Evolutionary conservation across 2,888 invertebrate species (phyloP).

Genomic region (Macaria notata): DNA sequence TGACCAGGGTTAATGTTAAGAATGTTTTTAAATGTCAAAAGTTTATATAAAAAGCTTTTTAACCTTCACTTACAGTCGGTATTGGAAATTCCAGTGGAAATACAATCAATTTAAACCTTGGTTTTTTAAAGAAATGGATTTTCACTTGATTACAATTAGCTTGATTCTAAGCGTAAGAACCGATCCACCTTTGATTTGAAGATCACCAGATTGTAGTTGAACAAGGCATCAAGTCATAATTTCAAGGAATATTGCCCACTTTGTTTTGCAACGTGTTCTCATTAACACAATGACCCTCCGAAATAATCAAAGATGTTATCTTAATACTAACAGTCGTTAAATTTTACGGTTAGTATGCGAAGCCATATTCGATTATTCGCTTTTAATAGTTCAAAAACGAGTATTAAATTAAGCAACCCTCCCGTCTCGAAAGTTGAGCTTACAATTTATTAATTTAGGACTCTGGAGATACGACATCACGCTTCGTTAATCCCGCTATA

Average conservation of each 20-base stretch:
- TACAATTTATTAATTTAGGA: conserved; percentile 36
- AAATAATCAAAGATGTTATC: conserved; percentile 8
- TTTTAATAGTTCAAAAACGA: conserved; percentile 26
- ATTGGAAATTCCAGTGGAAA: no score
- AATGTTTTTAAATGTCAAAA: conserved; percentile 12
- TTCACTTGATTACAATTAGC: no score
- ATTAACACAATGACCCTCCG: neutral
- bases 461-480: conserved; percentile 46
- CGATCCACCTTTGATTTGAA: no score
- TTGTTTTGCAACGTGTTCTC: neutral
- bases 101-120: no score
- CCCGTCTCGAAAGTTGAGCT: conserved; percentile 27
- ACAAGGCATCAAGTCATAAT: neutral
- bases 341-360: conserved; percentile 13
- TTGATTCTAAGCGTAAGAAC: no score
- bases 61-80: no score
- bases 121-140: no score
- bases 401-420: conserved; percentile 31
- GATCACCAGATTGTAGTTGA: no score
- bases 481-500: conserved; percentile 65
- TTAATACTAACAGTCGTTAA: conserved; percentile 13
- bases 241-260: neutral
- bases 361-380: conserved; percentile 19
- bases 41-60: neutral
- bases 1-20: conserved; percentile 15